Conservation (phyloP, 2,888 invertebrate genomes). For the Lasioglossum vierecki region DNA sequence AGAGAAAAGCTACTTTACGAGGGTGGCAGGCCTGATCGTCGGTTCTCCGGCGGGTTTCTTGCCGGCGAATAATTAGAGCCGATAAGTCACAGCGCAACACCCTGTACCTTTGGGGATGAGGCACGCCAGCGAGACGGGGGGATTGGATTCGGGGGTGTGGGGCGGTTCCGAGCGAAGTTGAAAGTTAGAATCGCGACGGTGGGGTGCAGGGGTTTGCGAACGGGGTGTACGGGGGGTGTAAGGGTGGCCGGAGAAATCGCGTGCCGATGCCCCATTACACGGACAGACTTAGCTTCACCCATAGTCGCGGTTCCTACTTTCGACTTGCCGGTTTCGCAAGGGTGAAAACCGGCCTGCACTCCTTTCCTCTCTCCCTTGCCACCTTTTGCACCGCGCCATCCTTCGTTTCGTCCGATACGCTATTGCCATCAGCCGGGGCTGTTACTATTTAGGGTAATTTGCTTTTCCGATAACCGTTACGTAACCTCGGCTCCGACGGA, state of each 20-base stretch:
- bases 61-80: constrained; percentile 82
- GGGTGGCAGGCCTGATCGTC: constrained; percentile 71
- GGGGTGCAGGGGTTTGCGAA: constrained; percentile 17
- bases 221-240: neutral
- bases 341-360: constrained; percentile 62
- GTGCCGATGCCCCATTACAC: constrained; percentile 82
- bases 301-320: constrained; percentile 80
- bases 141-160: constrained; percentile 49
- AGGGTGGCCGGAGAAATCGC: constrained; percentile 76
- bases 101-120: constrained; percentile 66
- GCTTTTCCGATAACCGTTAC: constrained; percentile 73
- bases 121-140: constrained; percentile 62
- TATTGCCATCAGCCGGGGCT: constrained; percentile 67
- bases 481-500: constrained; percentile 66
- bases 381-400: constrained; percentile 55
- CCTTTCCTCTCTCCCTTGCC: constrained; percentile 32
- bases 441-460: constrained; percentile 80
- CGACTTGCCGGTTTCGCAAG: constrained; percentile 73
- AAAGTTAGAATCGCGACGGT: constrained; percentile 77
- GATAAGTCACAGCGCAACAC: constrained; percentile 83
- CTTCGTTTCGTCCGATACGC: constrained; percentile 58
- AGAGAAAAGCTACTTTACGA: constrained; percentile 75
- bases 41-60: constrained; percentile 75
- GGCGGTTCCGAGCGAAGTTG: constrained; percentile 65
- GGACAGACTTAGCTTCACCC: constrained; percentile 80